Percentiles rank a stretch among this genome's conserved stretches.
Conservation (phyloP, 2,888 invertebrate species). For the Drosophila cracens region DNA sequence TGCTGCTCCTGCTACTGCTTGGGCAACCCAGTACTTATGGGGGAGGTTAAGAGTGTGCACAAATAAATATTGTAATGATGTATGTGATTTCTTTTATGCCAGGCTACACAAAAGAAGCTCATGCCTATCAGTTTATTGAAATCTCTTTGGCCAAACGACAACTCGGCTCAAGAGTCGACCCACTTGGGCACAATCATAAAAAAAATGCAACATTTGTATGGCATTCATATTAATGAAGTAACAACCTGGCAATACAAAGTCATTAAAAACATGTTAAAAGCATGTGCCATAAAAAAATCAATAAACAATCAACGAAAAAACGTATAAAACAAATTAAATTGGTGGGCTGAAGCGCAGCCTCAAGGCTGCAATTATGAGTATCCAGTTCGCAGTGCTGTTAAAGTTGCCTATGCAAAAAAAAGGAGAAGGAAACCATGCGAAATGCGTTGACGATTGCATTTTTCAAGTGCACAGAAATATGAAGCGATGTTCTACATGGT, state of each 20-base stretch:
- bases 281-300: constrained; percentile 65
- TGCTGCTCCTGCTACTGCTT: constrained; percentile 35
- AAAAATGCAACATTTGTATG: constrained; percentile 62
- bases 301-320: constrained; percentile 69
- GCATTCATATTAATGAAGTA: constrained; percentile 72
- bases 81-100: constrained; percentile 73
- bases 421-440: constrained; percentile 31
- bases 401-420: constrained; percentile 47
- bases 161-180: constrained; percentile 48
- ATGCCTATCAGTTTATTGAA: constrained; percentile 73
- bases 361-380: constrained; percentile 72
- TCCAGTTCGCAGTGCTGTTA: constrained; percentile 51
- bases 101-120: constrained; percentile 49
- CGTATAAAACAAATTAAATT: constrained; percentile 13
- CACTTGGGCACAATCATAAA: constrained; percentile 58
- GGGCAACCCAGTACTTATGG: constrained; percentile 20
- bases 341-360: constrained; percentile 34
- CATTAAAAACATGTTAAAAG: constrained; percentile 72
- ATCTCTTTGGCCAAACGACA: constrained; percentile 63
- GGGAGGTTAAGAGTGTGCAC: constrained; percentile 61
- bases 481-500: constrained; percentile 15
- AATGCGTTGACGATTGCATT: constrained; percentile 73
- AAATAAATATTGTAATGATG: constrained; percentile 80
- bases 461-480: constrained; percentile 67
- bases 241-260: constrained; percentile 68